Base-by-base conservation (phyloP, 2,113 vertebrate species). In the Galbula dea region DNA sequence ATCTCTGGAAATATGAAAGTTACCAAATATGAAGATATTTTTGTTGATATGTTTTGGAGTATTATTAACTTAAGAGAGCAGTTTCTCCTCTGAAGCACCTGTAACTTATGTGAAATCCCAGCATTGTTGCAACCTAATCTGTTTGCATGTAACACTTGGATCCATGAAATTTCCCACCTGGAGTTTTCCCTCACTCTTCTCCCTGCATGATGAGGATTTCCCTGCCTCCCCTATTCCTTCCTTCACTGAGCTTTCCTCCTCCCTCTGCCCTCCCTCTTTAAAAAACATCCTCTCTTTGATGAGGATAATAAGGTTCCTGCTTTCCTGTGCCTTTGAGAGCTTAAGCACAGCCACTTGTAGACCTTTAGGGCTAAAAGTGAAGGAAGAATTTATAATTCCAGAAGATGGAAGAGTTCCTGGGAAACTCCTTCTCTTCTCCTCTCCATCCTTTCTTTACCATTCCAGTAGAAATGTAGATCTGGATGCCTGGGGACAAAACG, bases 61-160 rank as follows among this genome's bases (percentile, higher is more conserved):
- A 7, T 49, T 52, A 19, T 12, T 69, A 49, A 36, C 13, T 43
- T 29, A 29, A 8, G 23, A n/a, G 30, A 34, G 41, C 6, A 26
- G 30, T 73, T 91, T 72, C 34, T 73, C 19, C 23, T 59, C 39
- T 57, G 59, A 72, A 46, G 20, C n/a, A 36, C 10, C 32, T 45
- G 2, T 17, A 67, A 10, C 22, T 67, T 43, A 17, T 0, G 0
- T 37, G 39, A 29, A 32, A 66, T 51, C 5, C 6, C 71, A 41
- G 19, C 16, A 12, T 10, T 41, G 8, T 41, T 36, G n/a, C 26
- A 68, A 16, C 19, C 48, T 36, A 4, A 1, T 26, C 59, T 43
- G 21, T 41, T 32, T 52, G 15, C 19, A 10, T 10, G 14, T 16
- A 51, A 8, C 11, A 18, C 36, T 41, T 71, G 15, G 8, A 51